Evolutionary conservation across 2,797 vertebrate species (phyloP), one percentile per base, ranked within the genome.

Genomic region (Myotis myotis): DNA sequence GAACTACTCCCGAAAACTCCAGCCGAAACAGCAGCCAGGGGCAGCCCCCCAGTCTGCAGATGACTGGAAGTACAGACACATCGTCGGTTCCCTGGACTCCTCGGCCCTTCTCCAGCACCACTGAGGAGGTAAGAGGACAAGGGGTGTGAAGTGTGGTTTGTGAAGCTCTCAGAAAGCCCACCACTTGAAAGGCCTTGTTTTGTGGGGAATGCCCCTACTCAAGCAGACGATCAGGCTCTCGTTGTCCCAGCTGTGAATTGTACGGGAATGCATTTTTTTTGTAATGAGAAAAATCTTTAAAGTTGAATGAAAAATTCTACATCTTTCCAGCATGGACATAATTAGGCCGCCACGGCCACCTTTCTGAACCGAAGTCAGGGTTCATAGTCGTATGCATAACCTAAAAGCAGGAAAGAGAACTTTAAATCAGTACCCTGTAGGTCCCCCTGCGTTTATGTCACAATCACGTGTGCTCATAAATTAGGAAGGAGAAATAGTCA

Each of bases 121-220:
- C 98, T 8, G 83, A 96, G 95, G 95, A 98, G 98, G 98, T 99
- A 98, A 98, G 98, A 79, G 25, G 70, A 68, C 51, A 25, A 13
- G 0, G 49, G 3, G 10, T 28, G 3, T 20, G 30, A 41, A 33
- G 19, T 7, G 19, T 9, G 57, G 25, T 82, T 62, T 53, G 33
- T 36, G 80, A 68, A 16, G 8, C 60, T 47, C 78, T 28, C 78
- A 19, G 81, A 64, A 89, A 89, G 20, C 30, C 36, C 30, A 3
- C 10, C 0, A 0, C 44, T 66, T 57, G 47, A n/a, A 64, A 85
- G 96, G 36, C 55, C 78, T 76, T 6, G 22, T 66, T 91, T 62
- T 78, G 75, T 74, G 36, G 33, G 38, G 82, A 86, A 79, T 71
- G 16, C 33, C 11, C 9, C n/a, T 15, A 1, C 8, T 44, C 10